Evolutionary conservation across 2,888 invertebrate species (phyloP).

Genomic region (Cepaea hortensis): DNA sequence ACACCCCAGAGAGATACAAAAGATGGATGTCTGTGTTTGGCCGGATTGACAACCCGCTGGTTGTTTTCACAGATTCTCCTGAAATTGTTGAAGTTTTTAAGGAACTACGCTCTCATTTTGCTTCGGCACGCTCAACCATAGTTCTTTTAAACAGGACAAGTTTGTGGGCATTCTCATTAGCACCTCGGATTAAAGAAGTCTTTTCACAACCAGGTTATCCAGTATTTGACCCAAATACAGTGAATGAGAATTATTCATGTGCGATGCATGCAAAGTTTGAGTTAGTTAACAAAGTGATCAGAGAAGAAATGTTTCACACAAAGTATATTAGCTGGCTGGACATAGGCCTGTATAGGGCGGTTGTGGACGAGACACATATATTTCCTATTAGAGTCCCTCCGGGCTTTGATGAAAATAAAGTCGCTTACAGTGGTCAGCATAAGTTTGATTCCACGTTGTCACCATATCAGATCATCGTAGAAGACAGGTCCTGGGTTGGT

Average conservation of each 20-base stretch:
- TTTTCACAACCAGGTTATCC: constrained; percentile 65
- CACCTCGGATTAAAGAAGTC: constrained; percentile 57
- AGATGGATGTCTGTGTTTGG: constrained; percentile 67
- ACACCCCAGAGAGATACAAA: constrained; percentile 58
- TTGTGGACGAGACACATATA: constrained; percentile 50
- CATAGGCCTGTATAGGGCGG: constrained; percentile 67
- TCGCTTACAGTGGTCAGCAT: constrained; percentile 55
- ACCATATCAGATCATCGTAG: constrained; percentile 56
- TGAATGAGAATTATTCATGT: constrained; percentile 67
- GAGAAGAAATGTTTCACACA: constrained; percentile 60
- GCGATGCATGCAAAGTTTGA: constrained; percentile 73
- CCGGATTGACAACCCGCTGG: constrained; percentile 63
- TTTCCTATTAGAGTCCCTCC: constrained; percentile 57
- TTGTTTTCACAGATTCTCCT: constrained; percentile 62
- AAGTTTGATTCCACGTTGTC: constrained; percentile 51
- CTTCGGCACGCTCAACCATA: constrained; percentile 56
- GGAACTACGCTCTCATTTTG: constrained; percentile 53
- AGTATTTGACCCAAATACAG: constrained; percentile 65
- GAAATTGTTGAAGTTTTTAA: constrained; percentile 56
- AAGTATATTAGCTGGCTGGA: constrained; percentile 70
- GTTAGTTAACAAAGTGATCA: constrained; percentile 60
- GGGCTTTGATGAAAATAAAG: constrained; percentile 56
- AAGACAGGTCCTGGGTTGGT: constrained; percentile 65
- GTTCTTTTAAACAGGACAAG: constrained; percentile 54
- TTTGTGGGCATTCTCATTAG: constrained; percentile 63